phyloP scores from a whole-genome alignment of 2,888 invertebrate genomes.

The Gerris lacustris region DNA sequence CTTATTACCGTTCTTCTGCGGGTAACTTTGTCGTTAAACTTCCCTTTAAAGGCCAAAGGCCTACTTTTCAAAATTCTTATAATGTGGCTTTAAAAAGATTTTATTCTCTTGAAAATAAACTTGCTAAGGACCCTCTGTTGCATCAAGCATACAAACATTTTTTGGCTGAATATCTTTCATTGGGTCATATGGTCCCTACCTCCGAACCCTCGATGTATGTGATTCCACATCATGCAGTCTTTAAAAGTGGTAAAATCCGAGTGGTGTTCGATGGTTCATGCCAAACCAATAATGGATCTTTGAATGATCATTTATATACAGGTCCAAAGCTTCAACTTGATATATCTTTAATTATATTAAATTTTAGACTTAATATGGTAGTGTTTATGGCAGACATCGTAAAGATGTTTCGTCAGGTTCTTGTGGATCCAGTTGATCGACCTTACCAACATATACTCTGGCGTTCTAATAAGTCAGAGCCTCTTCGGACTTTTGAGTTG shows the following conservation, averaged over 20 bases:
- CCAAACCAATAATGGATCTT: constrained; percentile 20
- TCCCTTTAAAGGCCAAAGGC: constrained; percentile 9
- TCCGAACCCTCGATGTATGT: not conserved
- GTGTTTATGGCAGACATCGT: constrained; percentile 29
- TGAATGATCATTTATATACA: constrained; percentile 25
- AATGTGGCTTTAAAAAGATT: constrained; percentile 16
- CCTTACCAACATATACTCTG: constrained; percentile 28
- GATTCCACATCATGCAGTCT: constrained; percentile 28
- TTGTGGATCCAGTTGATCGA: constrained; percentile 22
- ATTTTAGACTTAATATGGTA: constrained; percentile 26
- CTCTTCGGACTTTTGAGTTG: constrained; percentile 22
- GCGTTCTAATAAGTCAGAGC: constrained; percentile 12
- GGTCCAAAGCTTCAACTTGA: constrained; percentile 30
- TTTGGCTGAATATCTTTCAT: constrained; percentile 26
- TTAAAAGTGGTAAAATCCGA: constrained; percentile 28
- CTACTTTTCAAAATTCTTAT: constrained; percentile 14
- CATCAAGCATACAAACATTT: constrained; percentile 23
- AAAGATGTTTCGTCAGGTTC: constrained; percentile 30
- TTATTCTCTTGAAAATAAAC: constrained; percentile 15
- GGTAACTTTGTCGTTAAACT: constrained; percentile 18
- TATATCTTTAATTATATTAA: constrained; percentile 25
- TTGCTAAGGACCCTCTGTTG: constrained; percentile 6
- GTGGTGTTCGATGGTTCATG: constrained; percentile 31
- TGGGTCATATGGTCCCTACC: constrained; percentile 26
- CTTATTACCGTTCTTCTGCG: constrained; percentile 9